Evolutionary conservation across 1,140 invertebrate species (phyloP).

Genomic region (Rhysida immarginata): DNA sequence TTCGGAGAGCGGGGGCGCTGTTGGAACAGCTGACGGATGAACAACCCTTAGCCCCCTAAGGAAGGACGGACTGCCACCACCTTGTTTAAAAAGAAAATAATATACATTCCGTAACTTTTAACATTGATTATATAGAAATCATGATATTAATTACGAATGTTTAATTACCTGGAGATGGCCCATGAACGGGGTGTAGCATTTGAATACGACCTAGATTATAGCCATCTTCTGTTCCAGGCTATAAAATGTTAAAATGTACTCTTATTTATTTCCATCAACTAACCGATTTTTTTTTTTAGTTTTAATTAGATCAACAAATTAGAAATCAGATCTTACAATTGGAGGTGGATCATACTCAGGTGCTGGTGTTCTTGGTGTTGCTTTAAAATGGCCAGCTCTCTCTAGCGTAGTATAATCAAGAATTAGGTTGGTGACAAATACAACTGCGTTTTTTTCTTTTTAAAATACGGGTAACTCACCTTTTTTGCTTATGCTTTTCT

Average conservation of each 20-base stretch:
- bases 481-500: background rate
- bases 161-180: background rate
- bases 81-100: background rate
- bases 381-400: background rate
- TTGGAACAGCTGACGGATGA: slow-evolving; percentile 7
- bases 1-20: slow-evolving; percentile 8
- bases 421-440: background rate
- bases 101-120: no score
- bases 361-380: background rate
- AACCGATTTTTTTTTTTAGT: no score
- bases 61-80: slow-evolving; percentile 5
- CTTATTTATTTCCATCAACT: no score
- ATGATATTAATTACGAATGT: no score
- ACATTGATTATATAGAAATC: no score
- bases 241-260: background rate
- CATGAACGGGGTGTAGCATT: slow-evolving; percentile 3
- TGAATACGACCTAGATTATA: background rate
- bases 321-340: background rate
- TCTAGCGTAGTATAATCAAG: background rate
- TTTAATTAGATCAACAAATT: background rate
- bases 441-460: background rate
- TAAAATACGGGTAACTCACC: no score
- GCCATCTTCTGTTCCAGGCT: slow-evolving; percentile 4
- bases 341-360: slow-evolving; percentile 5
- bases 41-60: background rate